phyloP scores from a whole-genome alignment of 1,140 invertebrate species.

The Rhyacophila brunnea region DNA sequence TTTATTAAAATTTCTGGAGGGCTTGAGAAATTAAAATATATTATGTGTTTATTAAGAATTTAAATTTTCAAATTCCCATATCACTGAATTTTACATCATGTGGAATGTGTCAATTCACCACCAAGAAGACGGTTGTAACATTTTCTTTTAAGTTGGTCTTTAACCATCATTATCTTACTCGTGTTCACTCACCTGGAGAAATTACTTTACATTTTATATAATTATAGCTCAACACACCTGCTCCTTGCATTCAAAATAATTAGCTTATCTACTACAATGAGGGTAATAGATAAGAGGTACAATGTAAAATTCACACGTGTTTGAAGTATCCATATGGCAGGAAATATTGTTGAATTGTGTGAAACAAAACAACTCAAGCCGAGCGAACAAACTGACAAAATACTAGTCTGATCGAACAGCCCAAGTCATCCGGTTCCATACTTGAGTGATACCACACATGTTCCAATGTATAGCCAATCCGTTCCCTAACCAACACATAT shows the following conservation, averaged over 20 bases:
- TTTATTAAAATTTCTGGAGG: too few species aligned
- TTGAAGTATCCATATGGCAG: constrained; percentile 24
- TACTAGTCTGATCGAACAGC: constrained; percentile 54
- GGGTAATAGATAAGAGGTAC: background rate
- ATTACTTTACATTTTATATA: background rate
- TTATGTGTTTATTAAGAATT: too few species aligned
- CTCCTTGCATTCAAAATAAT: constrained; percentile 1
- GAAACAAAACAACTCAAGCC: constrained; percentile 51
- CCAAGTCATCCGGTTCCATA: constrained; percentile 44
- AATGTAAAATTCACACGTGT: constrained; percentile 19
- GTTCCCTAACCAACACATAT: constrained; percentile 4
- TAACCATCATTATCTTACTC: too few species aligned
- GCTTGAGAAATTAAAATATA: too few species aligned
- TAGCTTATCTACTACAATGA: background rate
- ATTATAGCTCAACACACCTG: constrained; percentile 1
- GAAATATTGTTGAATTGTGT: constrained; percentile 32
- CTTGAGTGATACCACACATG: background rate
- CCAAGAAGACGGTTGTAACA: too few species aligned
- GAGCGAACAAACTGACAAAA: constrained; percentile 53
- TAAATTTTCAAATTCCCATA: too few species aligned
- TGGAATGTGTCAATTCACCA: too few species aligned
- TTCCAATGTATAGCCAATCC: background rate
- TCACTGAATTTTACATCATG: too few species aligned
- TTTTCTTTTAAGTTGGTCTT: too few species aligned
- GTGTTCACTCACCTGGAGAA: background rate